A percentile compares a stretch with the other conserved stretches of the same genome.
Evolutionary conservation across 2,888 invertebrate genomes (phyloP).

Genomic region (Coenonympha arcania): DNA sequence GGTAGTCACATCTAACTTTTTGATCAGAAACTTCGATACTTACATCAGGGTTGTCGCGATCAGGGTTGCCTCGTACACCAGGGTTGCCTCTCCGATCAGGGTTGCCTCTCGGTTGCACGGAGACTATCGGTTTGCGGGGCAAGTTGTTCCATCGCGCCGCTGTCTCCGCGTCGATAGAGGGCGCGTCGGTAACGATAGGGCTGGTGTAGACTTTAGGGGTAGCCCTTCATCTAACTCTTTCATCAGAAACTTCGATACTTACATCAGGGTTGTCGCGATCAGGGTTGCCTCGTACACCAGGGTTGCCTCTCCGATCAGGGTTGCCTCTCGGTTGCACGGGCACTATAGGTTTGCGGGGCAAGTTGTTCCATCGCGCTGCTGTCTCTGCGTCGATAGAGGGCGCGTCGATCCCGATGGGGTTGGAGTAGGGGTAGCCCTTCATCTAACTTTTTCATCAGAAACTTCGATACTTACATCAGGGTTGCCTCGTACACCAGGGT

Average conservation of each 20-base stretch:
- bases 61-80: too few species aligned
- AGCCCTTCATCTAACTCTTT: slow-evolving; percentile 38
- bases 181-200: slow-evolving; percentile 43
- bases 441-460: background rate
- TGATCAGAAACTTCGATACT: background rate
- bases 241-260: background rate
- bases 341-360: slow-evolving; percentile 39
- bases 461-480: background rate
- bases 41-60: background rate
- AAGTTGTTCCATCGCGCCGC: slow-evolving; percentile 43
- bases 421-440: slow-evolving; percentile 54
- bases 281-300: too few species aligned
- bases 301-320: background rate
- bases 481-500: too few species aligned
- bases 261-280: background rate
- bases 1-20: slow-evolving; percentile 38
- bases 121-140: slow-evolving; percentile 36
- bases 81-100: background rate
- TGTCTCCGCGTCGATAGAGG: slow-evolving; percentile 36
- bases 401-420: slow-evolving; percentile 42
- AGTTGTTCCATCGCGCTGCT: slow-evolving; percentile 40
- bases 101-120: background rate
- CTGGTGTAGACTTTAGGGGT: slow-evolving; percentile 43
- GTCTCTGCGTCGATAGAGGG: slow-evolving; percentile 39
- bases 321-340: background rate